A percentile compares a stretch with the other conserved stretches of the same genome.
Conservation (phyloP, 2,888 invertebrate genomes). For the Synanthedon andrenaeformis region DNA sequence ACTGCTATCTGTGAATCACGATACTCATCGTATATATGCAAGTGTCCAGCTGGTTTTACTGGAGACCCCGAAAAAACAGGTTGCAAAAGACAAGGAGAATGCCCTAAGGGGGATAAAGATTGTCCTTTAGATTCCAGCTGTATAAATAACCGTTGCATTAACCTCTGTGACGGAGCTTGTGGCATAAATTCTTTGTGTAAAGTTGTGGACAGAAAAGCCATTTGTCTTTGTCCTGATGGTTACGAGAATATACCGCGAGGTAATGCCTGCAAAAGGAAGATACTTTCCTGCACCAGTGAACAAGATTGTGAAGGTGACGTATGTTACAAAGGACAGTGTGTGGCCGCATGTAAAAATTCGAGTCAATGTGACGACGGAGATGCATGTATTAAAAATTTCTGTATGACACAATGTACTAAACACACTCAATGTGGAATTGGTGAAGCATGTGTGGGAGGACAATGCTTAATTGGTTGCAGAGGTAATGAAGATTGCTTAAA, state of each 20-base stretch:
- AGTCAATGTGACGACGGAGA: slow-evolving; percentile 85
- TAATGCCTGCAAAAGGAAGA: slow-evolving; percentile 78
- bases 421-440: slow-evolving; percentile 84
- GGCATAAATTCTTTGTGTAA: slow-evolving; percentile 85
- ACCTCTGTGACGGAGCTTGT: slow-evolving; percentile 86
- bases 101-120: slow-evolving; percentile 77
- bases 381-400: slow-evolving; percentile 81
- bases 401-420: slow-evolving; percentile 82
- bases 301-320: slow-evolving; percentile 82
- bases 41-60: slow-evolving; percentile 80
- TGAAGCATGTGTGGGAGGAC: slow-evolving; percentile 84
- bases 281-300: slow-evolving; percentile 76
- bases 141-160: slow-evolving; percentile 76
- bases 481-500: slow-evolving; percentile 83
- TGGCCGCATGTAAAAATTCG: slow-evolving; percentile 80
- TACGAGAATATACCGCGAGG: slow-evolving; percentile 75
- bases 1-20: slow-evolving; percentile 82
- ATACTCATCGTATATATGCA: slow-evolving; percentile 78
- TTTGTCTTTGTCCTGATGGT: slow-evolving; percentile 83
- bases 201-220: slow-evolving; percentile 79
- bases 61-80: slow-evolving; percentile 82
- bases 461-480: slow-evolving; percentile 87
- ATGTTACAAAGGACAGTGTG: slow-evolving; percentile 87
- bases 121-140: slow-evolving; percentile 83
- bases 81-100: slow-evolving; percentile 83